Conservation (phyloP, 2,113 vertebrate genomes). For the Phyllostomus hastatus region DNA sequence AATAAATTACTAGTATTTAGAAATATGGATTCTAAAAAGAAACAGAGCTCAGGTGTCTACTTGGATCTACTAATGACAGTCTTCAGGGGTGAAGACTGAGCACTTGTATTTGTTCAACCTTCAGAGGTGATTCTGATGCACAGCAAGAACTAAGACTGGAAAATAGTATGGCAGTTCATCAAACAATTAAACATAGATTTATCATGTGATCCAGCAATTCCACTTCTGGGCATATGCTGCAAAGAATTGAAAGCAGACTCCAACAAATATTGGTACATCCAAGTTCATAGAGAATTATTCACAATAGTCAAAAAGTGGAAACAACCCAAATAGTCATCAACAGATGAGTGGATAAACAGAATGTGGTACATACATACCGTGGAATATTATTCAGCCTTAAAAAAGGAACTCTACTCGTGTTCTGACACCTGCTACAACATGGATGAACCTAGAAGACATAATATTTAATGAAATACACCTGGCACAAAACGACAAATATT, state of each 20-base stretch:
- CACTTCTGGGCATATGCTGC: neutral
- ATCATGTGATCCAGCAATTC: neutral
- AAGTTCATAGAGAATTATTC: neutral
- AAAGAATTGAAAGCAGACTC: neutral
- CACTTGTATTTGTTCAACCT: neutral
- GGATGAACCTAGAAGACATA: neutral
- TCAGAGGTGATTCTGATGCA: neutral
- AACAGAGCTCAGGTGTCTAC: neutral
- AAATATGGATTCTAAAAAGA: conserved; percentile 10
- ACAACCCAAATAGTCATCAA: neutral
- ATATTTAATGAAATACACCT: neutral
- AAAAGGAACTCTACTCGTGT: neutral
- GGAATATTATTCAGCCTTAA: neutral
- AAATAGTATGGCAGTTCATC: neutral
- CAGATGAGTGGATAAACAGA: neutral
- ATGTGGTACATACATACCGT: neutral
- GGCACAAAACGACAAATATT: neutral
- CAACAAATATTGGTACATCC: neutral
- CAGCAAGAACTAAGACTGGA: neutral
- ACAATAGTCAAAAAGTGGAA: neutral
- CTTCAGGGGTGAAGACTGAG: neutral
- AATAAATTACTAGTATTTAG: neutral
- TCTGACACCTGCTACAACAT: neutral
- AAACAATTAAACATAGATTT: neutral
- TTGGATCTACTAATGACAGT: neutral